Evolutionary conservation across 2,888 invertebrate species (phyloP).

Genomic region (Vannuccia rotundouncinata): DNA sequence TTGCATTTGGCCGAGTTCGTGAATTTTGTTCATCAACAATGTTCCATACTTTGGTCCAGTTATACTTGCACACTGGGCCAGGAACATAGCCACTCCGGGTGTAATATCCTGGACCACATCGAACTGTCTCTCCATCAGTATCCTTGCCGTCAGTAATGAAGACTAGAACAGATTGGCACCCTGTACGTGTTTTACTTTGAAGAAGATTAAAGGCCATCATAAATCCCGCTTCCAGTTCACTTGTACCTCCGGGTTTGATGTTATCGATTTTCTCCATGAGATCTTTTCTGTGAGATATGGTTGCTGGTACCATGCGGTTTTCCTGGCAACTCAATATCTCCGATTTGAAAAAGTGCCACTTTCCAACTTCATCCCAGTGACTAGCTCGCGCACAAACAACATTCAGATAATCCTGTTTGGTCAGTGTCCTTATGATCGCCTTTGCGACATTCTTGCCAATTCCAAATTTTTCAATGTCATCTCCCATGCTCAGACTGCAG

Average conservation of each 20-base stretch:
- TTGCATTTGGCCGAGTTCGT: slow-evolving; percentile 46
- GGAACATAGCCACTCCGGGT: slow-evolving; percentile 57
- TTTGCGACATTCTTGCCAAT: slow-evolving; percentile 56
- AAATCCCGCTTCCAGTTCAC: slow-evolving; percentile 56
- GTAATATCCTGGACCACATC: slow-evolving; percentile 56
- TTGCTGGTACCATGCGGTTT: slow-evolving; percentile 54
- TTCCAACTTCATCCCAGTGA: slow-evolving; percentile 57
- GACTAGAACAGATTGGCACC: slow-evolving; percentile 55
- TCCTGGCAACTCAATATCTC: slow-evolving; percentile 55
- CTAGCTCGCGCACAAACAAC: slow-evolving; percentile 57
- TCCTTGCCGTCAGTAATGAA: slow-evolving; percentile 57
- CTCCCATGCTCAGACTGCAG: slow-evolving; percentile 56
- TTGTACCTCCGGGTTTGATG: slow-evolving; percentile 55
- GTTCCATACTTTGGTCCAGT: slow-evolving; percentile 56
- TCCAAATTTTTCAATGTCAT: slow-evolving; percentile 55
- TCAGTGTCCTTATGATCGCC: slow-evolving; percentile 56
- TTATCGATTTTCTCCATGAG: slow-evolving; percentile 54
- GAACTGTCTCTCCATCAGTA: slow-evolving; percentile 56
- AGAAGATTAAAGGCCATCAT: slow-evolving; percentile 53
- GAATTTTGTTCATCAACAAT: slow-evolving; percentile 49
- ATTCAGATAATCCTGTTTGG: slow-evolving; percentile 57
- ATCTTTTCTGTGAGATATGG: slow-evolving; percentile 55
- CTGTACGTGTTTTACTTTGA: slow-evolving; percentile 50
- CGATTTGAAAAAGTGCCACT: slow-evolving; percentile 53
- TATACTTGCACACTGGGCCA: slow-evolving; percentile 57